Evolutionary conservation across 2,888 invertebrate species (phyloP).

Genomic region (Anthophora plumipes): DNA sequence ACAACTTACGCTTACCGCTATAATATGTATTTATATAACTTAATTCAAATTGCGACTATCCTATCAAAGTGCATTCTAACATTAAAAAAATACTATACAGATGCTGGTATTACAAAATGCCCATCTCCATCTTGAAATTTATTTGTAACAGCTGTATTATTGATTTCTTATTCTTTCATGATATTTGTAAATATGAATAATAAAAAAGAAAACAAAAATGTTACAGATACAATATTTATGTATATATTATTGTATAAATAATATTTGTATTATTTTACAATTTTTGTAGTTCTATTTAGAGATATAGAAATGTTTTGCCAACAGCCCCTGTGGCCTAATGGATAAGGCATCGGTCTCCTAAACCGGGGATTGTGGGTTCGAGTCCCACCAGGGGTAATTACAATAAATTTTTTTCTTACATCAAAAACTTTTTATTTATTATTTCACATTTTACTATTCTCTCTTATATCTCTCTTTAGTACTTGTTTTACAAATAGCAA

Average conservation of each 20-base stretch:
- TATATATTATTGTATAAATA: constrained; percentile 1
- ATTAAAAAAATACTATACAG: constrained; percentile 6
- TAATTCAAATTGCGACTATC: constrained; percentile 10
- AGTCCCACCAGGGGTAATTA: constrained; percentile 94
- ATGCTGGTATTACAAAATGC: constrained; percentile 1
- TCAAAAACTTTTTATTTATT: too few species aligned
- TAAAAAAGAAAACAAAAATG: background rate
- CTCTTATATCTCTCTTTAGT: too few species aligned
- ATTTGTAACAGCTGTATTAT: constrained; percentile 27
- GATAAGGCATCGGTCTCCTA: constrained; percentile 94
- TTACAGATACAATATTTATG: background rate
- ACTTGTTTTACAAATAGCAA: too few species aligned
- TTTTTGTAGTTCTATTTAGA: background rate
- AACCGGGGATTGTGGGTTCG: constrained; percentile 94
- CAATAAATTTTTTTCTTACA: constrained; percentile 69
- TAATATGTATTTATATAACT: background rate
- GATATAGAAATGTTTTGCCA: constrained; percentile 1
- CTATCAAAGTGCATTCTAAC: constrained; percentile 12
- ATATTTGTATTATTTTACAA: background rate
- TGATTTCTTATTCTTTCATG: constrained; percentile 14
- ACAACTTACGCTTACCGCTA: constrained; percentile 23
- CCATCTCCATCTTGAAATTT: constrained; percentile 53
- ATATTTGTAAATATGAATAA: background rate
- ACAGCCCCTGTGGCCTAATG: constrained; percentile 92
- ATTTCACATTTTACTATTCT: too few species aligned